Conservation (phyloP, 2,888 invertebrate genomes). For the Baccha elongata region DNA sequence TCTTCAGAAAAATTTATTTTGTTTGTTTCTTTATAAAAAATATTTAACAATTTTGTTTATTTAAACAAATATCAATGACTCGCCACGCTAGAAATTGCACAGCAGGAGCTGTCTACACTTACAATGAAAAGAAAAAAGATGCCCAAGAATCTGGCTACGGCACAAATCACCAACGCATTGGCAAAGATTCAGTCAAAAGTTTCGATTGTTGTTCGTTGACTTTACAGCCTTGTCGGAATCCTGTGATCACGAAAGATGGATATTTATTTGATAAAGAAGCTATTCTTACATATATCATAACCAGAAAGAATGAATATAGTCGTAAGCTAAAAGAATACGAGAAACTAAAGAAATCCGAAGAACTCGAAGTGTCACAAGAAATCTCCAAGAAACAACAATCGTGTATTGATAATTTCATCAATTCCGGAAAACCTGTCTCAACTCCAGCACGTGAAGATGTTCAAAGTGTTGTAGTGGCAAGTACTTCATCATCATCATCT, state of each 20-base stretch:
- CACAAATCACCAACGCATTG: slow-evolving; percentile 91
- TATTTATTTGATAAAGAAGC: slow-evolving; percentile 98
- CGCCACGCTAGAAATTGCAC: slow-evolving; percentile 99
- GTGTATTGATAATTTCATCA: slow-evolving; percentile 90
- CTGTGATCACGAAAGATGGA: slow-evolving; percentile 95
- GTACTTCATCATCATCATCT: slow-evolving; percentile 77
- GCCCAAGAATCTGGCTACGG: slow-evolving; percentile 97
- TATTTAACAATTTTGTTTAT: background rate
- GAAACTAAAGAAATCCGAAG: slow-evolving; percentile 90
- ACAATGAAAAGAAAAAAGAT: slow-evolving; percentile 98
- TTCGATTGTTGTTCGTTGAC: slow-evolving; percentile 99
- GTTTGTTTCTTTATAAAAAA: background rate
- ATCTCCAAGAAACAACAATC: slow-evolving; percentile 83
- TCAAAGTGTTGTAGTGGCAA: slow-evolving; percentile 50
- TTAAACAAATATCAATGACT: slow-evolving; percentile 87
- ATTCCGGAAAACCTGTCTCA: slow-evolving; percentile 86
- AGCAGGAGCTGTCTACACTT: slow-evolving; percentile 98
- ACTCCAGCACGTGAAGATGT: slow-evolving; percentile 67
- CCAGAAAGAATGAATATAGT: slow-evolving; percentile 95
- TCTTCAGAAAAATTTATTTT: background rate
- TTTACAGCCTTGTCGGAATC: slow-evolving; percentile 96
- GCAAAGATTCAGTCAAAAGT: slow-evolving; percentile 88
- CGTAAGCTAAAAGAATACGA: slow-evolving; percentile 96
- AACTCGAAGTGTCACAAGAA: slow-evolving; percentile 87
- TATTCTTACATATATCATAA: slow-evolving; percentile 95